Conservation (phyloP, 2,797 vertebrate species). For the Macroramphosus scolopax region DNA sequence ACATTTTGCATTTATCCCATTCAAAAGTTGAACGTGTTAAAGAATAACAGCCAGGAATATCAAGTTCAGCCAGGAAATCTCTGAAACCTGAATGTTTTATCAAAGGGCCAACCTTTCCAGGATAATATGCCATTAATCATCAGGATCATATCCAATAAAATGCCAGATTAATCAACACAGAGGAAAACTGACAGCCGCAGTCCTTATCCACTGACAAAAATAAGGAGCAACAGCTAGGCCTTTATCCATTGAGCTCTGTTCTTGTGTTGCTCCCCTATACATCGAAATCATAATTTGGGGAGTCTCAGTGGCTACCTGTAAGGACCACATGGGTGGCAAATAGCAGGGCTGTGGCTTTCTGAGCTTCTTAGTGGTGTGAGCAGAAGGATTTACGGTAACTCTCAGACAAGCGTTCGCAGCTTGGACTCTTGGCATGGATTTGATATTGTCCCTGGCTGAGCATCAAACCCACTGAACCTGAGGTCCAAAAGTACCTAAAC, state of each 20-base stretch:
- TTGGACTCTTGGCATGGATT: conserved; percentile 79
- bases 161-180: conserved; percentile 65
- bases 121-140: conserved; percentile 71
- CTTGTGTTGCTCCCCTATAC: conserved; percentile 67
- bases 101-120: conserved; percentile 39
- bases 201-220: conserved; percentile 64
- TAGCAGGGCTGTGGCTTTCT: conserved; percentile 78
- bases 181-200: conserved; percentile 59
- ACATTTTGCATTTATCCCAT: conserved; percentile 18
- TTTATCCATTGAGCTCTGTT: conserved; percentile 75
- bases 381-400: conserved; percentile 85
- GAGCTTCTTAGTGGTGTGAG: conserved; percentile 78
- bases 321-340: conserved; percentile 78
- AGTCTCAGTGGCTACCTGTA: conserved; percentile 74
- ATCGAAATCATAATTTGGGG: conserved; percentile 70
- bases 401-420: conserved; percentile 85
- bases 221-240: conserved; percentile 66
- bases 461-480: conserved; percentile 81
- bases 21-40: conserved; percentile 25
- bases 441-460: conserved; percentile 81
- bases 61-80: conserved; percentile 53
- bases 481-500: conserved; percentile 82
- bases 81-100: conserved; percentile 59
- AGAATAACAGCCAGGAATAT: conserved; percentile 44
- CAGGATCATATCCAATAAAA: conserved; percentile 72